phyloP scores from a whole-genome alignment of 2,797 vertebrate genomes.

The Florisuga fusca region DNA sequence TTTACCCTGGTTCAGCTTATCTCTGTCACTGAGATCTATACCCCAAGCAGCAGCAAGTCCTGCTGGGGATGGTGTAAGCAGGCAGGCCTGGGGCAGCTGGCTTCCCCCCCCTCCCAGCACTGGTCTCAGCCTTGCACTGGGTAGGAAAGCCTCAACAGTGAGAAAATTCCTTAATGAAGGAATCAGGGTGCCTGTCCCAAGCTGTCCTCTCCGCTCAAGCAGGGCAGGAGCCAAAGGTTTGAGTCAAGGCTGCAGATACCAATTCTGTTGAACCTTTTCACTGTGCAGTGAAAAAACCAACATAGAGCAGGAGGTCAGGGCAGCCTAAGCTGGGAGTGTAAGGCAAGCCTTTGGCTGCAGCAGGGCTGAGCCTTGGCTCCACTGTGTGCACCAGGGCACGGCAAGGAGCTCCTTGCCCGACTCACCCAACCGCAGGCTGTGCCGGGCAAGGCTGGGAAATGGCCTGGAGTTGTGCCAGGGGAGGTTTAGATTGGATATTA shows the following conservation, averaged over 20 bases:
- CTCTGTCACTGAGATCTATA: neutral
- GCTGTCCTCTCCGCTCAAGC: neutral
- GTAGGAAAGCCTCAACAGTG: neutral
- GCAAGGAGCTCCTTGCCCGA: neutral
- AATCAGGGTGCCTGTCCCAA: neutral
- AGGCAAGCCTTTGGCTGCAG: accelerated
- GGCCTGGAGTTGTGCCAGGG: too few relatives aligned
- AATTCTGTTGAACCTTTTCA: neutral
- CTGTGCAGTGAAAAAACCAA: neutral
- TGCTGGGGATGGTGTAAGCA: neutral
- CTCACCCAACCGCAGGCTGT: accelerated
- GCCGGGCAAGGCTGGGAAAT: neutral
- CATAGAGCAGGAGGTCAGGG: accelerated
- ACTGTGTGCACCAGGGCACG: accelerated
- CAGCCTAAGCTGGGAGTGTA: neutral
- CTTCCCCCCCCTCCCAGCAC: neutral
- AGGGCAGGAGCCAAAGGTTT: neutral
- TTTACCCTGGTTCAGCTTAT: neutral
- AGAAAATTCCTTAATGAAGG: neutral
- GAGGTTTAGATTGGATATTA: too few relatives aligned
- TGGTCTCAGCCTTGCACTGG: neutral
- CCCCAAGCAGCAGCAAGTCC: neutral
- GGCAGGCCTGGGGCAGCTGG: neutral
- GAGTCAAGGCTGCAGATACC: neutral
- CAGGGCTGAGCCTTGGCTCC: too few relatives aligned